phyloP scores from a whole-genome alignment of 2,797 vertebrate genomes.

The Cuculus canorus region DNA sequence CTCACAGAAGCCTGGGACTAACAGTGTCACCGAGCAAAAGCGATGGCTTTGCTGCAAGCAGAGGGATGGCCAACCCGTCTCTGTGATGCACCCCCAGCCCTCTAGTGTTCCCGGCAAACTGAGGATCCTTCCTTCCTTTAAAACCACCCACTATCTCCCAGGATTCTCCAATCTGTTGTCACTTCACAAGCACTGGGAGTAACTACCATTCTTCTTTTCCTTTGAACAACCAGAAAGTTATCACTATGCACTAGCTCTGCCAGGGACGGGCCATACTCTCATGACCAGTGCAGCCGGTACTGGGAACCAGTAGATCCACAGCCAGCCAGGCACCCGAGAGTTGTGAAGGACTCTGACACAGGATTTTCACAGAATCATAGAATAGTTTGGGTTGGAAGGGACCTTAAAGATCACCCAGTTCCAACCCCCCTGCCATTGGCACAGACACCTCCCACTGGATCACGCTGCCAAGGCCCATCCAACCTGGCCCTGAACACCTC shows the following conservation, averaged over 20 bases:
- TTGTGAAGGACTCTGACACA: neutral
- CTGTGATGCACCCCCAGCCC: neutral
- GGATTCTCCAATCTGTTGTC: accelerated
- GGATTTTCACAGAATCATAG: too few relatives aligned
- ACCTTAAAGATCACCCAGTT: too few relatives aligned
- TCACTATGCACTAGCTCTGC: neutral
- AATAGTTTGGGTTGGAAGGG: too few relatives aligned
- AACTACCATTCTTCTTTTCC: neutral
- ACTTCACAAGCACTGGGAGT: neutral
- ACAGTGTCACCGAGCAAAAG: neutral
- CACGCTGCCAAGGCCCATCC: too few relatives aligned
- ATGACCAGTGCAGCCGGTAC: neutral
- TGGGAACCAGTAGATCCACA: neutral
- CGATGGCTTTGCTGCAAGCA: neutral
- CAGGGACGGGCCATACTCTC: neutral
- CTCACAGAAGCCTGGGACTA: neutral
- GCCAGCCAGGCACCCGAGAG: neutral
- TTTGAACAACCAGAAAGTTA: neutral
- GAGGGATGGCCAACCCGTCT: neutral
- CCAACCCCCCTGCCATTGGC: too few relatives aligned
- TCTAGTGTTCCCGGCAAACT: neutral
- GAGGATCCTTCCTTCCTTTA: neutral
- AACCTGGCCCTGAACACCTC: too few relatives aligned
- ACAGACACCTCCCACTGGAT: too few relatives aligned
- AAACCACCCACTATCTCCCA: neutral